Percentiles rank a stretch among this genome's conserved stretches.
phyloP scores from a whole-genome alignment of 2,113 vertebrate species.

The Thalassoma bifasciatum region DNA sequence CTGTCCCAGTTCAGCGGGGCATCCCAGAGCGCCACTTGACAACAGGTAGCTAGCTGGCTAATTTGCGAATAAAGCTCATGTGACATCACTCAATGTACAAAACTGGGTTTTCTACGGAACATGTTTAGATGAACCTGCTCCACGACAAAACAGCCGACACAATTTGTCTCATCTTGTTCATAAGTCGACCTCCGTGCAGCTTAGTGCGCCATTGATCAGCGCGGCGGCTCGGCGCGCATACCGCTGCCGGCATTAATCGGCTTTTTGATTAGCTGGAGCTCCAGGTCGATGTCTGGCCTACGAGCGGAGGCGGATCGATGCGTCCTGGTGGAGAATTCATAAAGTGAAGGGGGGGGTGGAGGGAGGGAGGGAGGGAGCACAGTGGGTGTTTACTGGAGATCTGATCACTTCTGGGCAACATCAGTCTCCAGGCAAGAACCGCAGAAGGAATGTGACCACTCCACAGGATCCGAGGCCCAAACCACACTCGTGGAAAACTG shows the following conservation, averaged over 20 bases:
- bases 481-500: slow-evolving; percentile 3
- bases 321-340: slow-evolving; percentile 49
- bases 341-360: background rate
- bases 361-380: background rate
- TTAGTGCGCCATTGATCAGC: slow-evolving; percentile 47
- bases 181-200: slow-evolving; percentile 28
- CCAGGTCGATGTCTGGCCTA: slow-evolving; percentile 44
- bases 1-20: too few species aligned
- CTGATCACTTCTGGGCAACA: slow-evolving; percentile 5
- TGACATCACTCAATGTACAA: too few species aligned
- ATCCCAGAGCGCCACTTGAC: too few species aligned
- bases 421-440: slow-evolving; percentile 4
- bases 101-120: too few species aligned
- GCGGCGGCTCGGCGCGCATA: slow-evolving; percentile 2
- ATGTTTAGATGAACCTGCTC: background rate
- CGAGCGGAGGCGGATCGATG: slow-evolving; percentile 48
- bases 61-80: too few species aligned
- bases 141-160: slow-evolving; percentile 2
- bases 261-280: slow-evolving; percentile 61
- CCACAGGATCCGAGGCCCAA: slow-evolving; percentile 8
- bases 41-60: too few species aligned
- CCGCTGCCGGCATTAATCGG: slow-evolving; percentile 51
- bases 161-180: slow-evolving; percentile 24
- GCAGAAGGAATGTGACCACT: slow-evolving; percentile 10
- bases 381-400: slow-evolving; percentile 9